Percentiles rank a stretch among this genome's conserved stretches.
Conservation (phyloP, 2,113 vertebrate species). For the Ondatra zibethicus region DNA sequence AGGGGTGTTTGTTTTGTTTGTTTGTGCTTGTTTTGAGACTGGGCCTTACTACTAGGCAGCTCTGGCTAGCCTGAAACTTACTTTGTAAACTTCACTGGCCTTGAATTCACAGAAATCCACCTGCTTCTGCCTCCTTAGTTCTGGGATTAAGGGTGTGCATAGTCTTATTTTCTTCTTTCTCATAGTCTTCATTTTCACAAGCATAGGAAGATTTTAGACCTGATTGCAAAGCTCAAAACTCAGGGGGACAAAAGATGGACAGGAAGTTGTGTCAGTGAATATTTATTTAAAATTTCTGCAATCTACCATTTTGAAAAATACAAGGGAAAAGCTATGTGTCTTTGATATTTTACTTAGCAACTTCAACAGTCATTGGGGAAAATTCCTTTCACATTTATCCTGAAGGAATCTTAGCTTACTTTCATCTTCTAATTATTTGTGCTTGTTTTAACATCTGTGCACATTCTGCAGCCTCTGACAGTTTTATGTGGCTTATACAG, state of each 20-base stretch:
- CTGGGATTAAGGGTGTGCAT: background rate
- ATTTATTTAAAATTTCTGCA: constrained; percentile 60
- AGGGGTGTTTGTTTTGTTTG: background rate
- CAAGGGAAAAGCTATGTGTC: constrained; percentile 76
- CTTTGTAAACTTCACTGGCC: background rate
- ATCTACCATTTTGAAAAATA: constrained; percentile 18
- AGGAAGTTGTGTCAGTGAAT: constrained; percentile 53
- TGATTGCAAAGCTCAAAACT: constrained; percentile 78
- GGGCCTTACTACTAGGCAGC: background rate
- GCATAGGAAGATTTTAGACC: background rate
- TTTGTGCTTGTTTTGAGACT: background rate
- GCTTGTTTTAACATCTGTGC: constrained; percentile 78
- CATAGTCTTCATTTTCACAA: background rate
- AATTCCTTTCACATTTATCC: constrained; percentile 77
- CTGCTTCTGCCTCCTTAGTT: background rate
- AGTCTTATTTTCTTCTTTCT: background rate
- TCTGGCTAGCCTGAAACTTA: background rate
- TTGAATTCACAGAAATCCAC: background rate
- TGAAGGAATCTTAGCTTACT: constrained; percentile 70
- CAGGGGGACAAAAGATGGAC: constrained; percentile 63
- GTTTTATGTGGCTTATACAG: constrained; percentile 34
- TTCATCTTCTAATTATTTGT: constrained; percentile 81
- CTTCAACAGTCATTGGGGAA: constrained; percentile 75
- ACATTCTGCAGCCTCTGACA: constrained; percentile 68
- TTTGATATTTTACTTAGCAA: constrained; percentile 83